A percentile compares a stretch with the other conserved stretches of the same genome.
Evolutionary conservation across 2,113 vertebrate genomes (phyloP).

Genomic region (Microcebus ravelobensis): DNA sequence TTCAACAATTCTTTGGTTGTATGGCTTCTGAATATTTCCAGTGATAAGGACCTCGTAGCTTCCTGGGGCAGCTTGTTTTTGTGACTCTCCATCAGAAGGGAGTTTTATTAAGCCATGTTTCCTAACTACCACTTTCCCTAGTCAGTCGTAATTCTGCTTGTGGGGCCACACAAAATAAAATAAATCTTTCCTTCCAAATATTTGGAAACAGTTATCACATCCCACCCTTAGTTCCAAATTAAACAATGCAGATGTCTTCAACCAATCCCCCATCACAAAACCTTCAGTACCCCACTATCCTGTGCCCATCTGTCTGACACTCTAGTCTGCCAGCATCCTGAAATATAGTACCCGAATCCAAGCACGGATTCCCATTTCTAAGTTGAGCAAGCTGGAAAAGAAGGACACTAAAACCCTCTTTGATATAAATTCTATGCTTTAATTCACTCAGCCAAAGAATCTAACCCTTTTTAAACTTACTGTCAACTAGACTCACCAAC

Average conservation of each 20-base stretch:
- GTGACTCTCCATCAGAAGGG: neutral
- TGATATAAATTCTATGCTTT: neutral
- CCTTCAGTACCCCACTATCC: neutral
- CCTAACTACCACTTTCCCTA: neutral
- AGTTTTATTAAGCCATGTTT: neutral
- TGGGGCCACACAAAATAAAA: constrained; percentile 50
- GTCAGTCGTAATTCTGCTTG: neutral
- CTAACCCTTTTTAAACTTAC: neutral
- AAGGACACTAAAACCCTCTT: neutral
- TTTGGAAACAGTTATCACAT: constrained; percentile 30
- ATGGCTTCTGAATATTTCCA: neutral
- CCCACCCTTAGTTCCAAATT: constrained; percentile 24
- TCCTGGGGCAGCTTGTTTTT: neutral
- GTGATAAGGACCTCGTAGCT: neutral
- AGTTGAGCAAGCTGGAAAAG: neutral
- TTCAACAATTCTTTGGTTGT: neutral
- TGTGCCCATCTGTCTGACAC: neutral
- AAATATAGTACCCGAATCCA: constrained; percentile 6
- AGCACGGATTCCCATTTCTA: neutral
- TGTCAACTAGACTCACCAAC: neutral
- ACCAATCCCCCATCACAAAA: neutral
- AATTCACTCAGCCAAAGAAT: neutral
- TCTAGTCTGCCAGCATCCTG: neutral
- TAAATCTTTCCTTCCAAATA: constrained; percentile 32
- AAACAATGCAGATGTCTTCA: neutral